Percentiles rank a stretch among this genome's conserved stretches.
Conservation (phyloP, 2,888 invertebrate genomes). For the Epistrophe grossulariae region DNA sequence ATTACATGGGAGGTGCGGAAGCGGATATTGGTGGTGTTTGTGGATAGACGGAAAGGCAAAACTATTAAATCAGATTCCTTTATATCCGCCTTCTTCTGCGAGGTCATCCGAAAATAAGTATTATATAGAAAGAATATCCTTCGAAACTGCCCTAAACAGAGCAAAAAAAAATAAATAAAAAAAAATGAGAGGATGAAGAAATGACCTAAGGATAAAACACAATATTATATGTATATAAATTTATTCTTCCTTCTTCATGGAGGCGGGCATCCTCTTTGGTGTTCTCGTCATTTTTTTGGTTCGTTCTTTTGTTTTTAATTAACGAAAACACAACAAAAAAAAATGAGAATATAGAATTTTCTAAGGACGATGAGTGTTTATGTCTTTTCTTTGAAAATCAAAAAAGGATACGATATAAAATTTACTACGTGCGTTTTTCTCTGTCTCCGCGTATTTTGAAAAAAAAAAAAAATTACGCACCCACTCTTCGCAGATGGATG, state of each 20-base stretch:
- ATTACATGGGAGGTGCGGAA: conserved; percentile 57
- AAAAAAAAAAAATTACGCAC: neutral
- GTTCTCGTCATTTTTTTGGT: conserved; percentile 56
- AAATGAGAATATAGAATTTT: conserved; percentile 12
- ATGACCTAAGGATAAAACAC: conserved; percentile 66
- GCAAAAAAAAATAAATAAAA: neutral
- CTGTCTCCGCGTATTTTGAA: neutral
- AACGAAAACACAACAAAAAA: conserved; percentile 60
- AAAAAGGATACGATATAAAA: conserved; percentile 47
- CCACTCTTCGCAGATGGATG: neutral
- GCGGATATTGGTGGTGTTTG: conserved; percentile 66
- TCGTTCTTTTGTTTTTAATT: conserved; percentile 68
- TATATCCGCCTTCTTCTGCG: conserved; percentile 33
- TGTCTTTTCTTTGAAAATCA: conserved; percentile 69
- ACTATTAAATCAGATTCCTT: conserved; percentile 68
- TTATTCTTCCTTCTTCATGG: conserved; percentile 1
- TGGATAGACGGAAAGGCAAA: conserved; percentile 47
- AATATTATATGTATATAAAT: conserved; percentile 41
- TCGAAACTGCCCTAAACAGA: conserved; percentile 21
- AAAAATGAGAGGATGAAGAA: conserved; percentile 32
- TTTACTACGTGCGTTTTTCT: conserved; percentile 26
- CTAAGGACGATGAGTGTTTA: conserved; percentile 68
- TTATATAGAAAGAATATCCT: conserved; percentile 19
- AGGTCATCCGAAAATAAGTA: conserved; percentile 35
- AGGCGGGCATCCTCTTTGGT: conserved; percentile 6